A percentile compares a stretch with the other conserved stretches of the same genome.
These are phyloP conservation scores for Hemistola chrysoprasaria DNA, from an alignment of 2,888 invertebrate species.

Conservation along the genomic window DNA sequence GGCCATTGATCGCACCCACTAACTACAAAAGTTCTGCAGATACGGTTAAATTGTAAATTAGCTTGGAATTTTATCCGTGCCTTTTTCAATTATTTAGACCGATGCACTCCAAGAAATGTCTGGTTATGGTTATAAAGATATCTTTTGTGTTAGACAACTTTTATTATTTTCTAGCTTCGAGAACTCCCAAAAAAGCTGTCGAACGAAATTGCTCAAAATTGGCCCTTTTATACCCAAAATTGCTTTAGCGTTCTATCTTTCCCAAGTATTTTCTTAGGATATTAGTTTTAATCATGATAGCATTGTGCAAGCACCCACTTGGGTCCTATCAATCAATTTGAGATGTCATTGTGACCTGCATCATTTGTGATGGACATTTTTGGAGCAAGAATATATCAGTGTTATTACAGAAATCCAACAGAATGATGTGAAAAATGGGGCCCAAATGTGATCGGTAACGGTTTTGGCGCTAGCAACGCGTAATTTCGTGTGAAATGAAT, in stretches of 20 bases:
- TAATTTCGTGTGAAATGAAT: too few relatives aligned
- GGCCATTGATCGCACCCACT: slow-evolving; percentile 67
- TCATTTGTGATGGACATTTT: slow-evolving; percentile 16
- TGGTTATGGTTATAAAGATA: too few relatives aligned
- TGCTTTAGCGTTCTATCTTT: slow-evolving; percentile 1
- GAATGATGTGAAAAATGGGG: background rate
- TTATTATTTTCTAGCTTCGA: too few relatives aligned
- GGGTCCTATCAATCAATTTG: slow-evolving; percentile 63
- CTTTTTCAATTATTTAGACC: slow-evolving; percentile 13
- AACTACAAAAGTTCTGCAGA: slow-evolving; percentile 45
- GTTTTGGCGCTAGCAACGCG: too few relatives aligned
- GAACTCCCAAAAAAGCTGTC: too few relatives aligned
- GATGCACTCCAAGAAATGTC: slow-evolving; percentile 10
- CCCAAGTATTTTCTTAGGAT: slow-evolving; percentile 60
- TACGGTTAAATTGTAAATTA: slow-evolving; percentile 43
- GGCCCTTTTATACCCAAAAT: background rate
- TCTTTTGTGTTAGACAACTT: too few relatives aligned
- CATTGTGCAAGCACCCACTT: slow-evolving; percentile 70
- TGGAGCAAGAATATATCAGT: slow-evolving; percentile 12
- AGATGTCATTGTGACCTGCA: slow-evolving; percentile 25
- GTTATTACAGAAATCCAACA: slow-evolving; percentile 12
- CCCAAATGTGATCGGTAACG: background rate
- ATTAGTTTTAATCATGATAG: slow-evolving; percentile 51
- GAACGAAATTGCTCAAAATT: too few relatives aligned
- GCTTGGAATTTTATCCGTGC: slow-evolving; percentile 15